phyloP scores from a whole-genome alignment of 2,113 vertebrate genomes.

The Arizona elegans region DNA sequence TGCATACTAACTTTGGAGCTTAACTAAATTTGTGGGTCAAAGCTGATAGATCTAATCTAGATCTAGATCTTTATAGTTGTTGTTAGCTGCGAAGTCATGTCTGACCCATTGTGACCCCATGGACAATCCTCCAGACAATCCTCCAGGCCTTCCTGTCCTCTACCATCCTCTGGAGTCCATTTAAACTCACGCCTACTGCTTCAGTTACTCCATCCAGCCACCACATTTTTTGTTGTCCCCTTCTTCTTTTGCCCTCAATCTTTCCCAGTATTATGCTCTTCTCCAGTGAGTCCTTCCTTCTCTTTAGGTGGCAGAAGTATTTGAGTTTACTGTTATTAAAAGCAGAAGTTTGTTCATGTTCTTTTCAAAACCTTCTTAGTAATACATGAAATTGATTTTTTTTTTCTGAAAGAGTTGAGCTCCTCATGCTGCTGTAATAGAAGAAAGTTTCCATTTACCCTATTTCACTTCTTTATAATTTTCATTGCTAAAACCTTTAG shows the following conservation, averaged over 20 bases:
- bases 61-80: background rate
- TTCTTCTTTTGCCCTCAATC: no score
- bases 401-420: background rate
- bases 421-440: background rate
- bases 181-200: no score
- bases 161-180: no score
- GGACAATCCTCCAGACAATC: no score
- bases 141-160: no score
- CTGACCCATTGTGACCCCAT: no score
- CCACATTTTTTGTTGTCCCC: no score
- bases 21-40: background rate
- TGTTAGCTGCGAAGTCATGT: no score
- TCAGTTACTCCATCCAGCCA: no score
- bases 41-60: background rate
- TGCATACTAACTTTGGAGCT: background rate
- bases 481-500: background rate
- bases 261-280: no score
- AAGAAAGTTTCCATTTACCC: background rate
- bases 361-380: background rate
- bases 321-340: background rate
- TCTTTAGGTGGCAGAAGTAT: no score
- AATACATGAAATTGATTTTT: background rate
- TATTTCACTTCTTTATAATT: background rate
- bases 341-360: background rate
- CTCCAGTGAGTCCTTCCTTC: no score